phyloP scores from a whole-genome alignment of 2,113 vertebrate species.

The Muntiacus muntjak region DNA sequence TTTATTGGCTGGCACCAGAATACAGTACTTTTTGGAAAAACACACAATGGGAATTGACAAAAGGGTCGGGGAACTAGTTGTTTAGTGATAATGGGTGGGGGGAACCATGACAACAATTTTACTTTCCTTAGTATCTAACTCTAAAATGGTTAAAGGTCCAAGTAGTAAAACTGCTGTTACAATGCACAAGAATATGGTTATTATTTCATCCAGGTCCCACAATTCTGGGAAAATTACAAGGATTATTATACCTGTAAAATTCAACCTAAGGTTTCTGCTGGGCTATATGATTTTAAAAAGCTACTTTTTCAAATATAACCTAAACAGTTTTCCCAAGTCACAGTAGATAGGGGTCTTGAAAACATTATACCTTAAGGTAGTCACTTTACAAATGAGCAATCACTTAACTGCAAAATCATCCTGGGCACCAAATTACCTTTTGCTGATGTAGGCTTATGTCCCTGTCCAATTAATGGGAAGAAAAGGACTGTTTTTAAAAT shows the following conservation, averaged over 20 bases:
- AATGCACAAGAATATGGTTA: background rate
- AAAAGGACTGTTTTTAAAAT: conserved; percentile 37
- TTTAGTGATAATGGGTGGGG: conserved; percentile 36
- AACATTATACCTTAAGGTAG: background rate
- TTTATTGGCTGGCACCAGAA: conserved; percentile 65
- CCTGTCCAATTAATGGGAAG: background rate
- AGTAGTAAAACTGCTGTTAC: background rate
- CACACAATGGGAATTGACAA: conserved; percentile 64
- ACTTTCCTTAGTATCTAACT: conserved; percentile 34
- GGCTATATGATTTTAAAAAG: conserved; percentile 20
- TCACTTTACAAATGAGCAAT: conserved; percentile 20
- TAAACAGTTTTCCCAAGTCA: conserved; percentile 40
- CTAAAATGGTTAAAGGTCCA: conserved; percentile 17
- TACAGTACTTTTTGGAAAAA: conserved; percentile 72
- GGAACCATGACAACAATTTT: background rate
- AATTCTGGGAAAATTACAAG: conserved; percentile 29
- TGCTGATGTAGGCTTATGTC: background rate
- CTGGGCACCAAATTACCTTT: background rate
- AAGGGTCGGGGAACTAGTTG: conserved; percentile 46
- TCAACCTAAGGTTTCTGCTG: conserved; percentile 14
- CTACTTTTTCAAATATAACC: conserved; percentile 23
- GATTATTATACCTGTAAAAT: background rate
- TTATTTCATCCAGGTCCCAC: background rate
- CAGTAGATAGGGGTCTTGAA: conserved; percentile 21
- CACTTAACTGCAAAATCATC: conserved; percentile 32